phyloP scores from a whole-genome alignment of 92 coral and sea anemone genomes.

The Isaurus tuberculatus region DNA sequence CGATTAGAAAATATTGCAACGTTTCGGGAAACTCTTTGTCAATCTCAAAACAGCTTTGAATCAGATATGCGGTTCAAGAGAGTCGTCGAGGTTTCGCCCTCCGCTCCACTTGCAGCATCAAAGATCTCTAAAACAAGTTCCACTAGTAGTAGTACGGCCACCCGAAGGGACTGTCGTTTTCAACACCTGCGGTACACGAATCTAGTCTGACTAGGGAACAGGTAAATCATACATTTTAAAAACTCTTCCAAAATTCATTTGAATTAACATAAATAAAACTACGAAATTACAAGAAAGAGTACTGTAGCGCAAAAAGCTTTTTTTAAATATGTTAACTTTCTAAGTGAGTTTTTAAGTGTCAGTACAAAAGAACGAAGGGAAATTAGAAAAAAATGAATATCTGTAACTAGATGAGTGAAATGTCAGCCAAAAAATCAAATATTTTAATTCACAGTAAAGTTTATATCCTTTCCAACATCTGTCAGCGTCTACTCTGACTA shows the following conservation, averaged over 20 bases:
- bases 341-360: too few relatives aligned
- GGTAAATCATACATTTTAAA: too few relatives aligned
- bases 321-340: too few relatives aligned
- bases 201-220: neutral
- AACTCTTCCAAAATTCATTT: neutral
- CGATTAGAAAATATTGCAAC: conserved; percentile 11
- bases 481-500: too few relatives aligned
- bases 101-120: neutral
- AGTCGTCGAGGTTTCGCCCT: conserved; percentile 29
- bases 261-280: neutral
- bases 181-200: conserved; percentile 2
- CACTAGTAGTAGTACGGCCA: conserved; percentile 14
- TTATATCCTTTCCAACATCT: too few relatives aligned
- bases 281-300: neutral
- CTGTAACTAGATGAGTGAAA: too few relatives aligned
- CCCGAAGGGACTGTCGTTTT: neutral
- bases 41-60: conserved; percentile 5
- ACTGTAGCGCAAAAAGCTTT: neutral
- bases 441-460: too few relatives aligned
- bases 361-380: too few relatives aligned
- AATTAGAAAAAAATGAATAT: too few relatives aligned
- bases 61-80: conserved; percentile 11
- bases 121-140: conserved; percentile 6
- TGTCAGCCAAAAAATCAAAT: too few relatives aligned
- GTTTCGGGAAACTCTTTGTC: conserved; percentile 1